Percentiles rank a stretch among this genome's conserved stretches.
Evolutionary conservation across 2,113 vertebrate genomes (phyloP).

Genomic region (Ameiurus melas): DNA sequence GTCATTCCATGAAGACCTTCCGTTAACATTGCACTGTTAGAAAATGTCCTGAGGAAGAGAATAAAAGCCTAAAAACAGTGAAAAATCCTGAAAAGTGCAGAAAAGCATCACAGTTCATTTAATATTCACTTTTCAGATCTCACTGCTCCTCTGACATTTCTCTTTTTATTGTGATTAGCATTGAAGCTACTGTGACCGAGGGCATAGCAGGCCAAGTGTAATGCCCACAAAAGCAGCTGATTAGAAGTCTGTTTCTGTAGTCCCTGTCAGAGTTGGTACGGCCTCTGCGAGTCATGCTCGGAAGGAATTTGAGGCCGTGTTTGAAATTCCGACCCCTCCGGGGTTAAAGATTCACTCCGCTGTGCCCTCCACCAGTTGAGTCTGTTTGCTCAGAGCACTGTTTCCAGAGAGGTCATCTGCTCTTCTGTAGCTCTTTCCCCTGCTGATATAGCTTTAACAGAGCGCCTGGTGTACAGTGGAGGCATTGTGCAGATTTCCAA

Average conservation of each 20-base stretch:
- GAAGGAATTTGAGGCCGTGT: conserved; percentile 9
- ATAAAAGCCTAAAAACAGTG: neutral
- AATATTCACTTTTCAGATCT: neutral
- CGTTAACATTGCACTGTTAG: too few species aligned
- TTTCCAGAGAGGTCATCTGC: conserved; percentile 13
- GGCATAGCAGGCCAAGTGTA: neutral
- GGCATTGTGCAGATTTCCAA: conserved; percentile 16
- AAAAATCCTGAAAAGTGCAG: neutral
- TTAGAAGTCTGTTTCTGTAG: neutral
- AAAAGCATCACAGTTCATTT: neutral
- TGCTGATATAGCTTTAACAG: neutral
- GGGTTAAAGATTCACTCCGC: conserved; percentile 19
- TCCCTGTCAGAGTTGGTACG: neutral
- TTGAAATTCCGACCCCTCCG: conserved; percentile 5
- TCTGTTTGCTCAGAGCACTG: neutral
- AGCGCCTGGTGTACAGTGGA: neutral
- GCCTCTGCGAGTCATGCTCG: conserved; percentile 7
- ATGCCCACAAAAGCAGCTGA: neutral
- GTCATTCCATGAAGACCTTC: neutral
- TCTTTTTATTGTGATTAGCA: neutral
- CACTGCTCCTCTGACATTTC: neutral
- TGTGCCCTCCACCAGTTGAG: neutral
- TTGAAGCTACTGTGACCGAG: neutral
- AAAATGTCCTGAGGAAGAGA: neutral
- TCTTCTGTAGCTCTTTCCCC: conserved; percentile 9